These are phyloP conservation scores for Excalfactoria chinensis DNA, from an alignment of 2,113 vertebrate species.

Conservation along the genomic window DNA sequence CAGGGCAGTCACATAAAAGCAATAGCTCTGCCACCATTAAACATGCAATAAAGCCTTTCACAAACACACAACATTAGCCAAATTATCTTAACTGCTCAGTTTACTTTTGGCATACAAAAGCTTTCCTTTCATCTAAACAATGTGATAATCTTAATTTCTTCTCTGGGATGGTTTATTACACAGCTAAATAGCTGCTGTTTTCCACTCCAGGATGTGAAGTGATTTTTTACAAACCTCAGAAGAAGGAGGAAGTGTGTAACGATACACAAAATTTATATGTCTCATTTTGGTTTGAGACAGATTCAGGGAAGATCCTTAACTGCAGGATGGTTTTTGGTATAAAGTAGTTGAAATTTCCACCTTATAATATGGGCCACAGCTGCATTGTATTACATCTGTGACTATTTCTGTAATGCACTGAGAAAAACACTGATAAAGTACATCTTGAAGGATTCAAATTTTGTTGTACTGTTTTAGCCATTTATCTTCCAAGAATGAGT, in stretches of 20 bases:
- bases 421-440: not conserved
- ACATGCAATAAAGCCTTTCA: not conserved
- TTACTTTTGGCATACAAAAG: not conserved
- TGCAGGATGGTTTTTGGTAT: not conserved
- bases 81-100: not conserved
- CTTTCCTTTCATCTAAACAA: not conserved
- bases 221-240: not conserved
- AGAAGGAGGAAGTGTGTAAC: not conserved
- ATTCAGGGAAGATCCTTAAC: not conserved
- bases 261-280: not conserved
- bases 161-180: not conserved
- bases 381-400: not conserved
- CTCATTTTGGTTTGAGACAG: not conserved
- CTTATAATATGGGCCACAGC: not conserved
- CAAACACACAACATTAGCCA: not conserved
- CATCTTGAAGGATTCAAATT: not conserved
- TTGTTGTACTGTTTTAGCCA: not conserved
- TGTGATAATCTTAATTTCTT: not conserved
- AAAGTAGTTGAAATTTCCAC: not conserved
- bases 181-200: not conserved
- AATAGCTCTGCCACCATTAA: not conserved
- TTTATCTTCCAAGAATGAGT: not conserved
- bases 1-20: not conserved
- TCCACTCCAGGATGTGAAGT: not conserved
- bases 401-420: not conserved